Percentiles rank a stretch among this genome's conserved stretches.
Evolutionary conservation across 2,113 vertebrate species (phyloP).

Genomic region (Austrofundulus limnaeus): DNA sequence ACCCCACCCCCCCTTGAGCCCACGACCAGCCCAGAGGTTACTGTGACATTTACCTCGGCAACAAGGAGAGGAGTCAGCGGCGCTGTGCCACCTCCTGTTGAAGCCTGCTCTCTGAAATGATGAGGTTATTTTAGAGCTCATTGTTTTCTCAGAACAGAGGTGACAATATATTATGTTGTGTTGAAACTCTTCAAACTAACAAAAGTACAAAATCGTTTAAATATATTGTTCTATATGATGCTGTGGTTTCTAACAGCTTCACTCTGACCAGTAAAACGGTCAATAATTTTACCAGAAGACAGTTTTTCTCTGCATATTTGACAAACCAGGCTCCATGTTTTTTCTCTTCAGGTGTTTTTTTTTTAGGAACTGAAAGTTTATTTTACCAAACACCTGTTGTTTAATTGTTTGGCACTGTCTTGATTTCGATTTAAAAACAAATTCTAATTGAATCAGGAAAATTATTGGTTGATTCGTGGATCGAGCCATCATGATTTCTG

Average conservation of each 20-base stretch:
- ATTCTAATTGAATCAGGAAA: too few relatives aligned
- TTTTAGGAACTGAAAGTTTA: too few relatives aligned
- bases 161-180: too few relatives aligned
- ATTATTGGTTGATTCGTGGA: too few relatives aligned
- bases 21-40: constrained; percentile 32
- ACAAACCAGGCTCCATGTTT: background rate
- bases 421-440: too few relatives aligned
- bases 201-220: background rate
- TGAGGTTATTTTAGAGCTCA: background rate
- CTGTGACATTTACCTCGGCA: constrained; percentile 41
- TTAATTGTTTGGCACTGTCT: too few relatives aligned
- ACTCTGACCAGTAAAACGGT: background rate
- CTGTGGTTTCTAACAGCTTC: background rate
- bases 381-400: background rate
- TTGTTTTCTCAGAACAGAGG: background rate
- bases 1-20: too few relatives aligned
- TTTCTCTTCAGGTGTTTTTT: background rate
- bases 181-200: background rate
- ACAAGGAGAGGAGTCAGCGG: constrained; percentile 20
- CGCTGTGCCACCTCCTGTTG: constrained; percentile 9
- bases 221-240: background rate
- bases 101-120: background rate
- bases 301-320: background rate
- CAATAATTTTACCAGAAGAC: background rate
- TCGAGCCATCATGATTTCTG: too few relatives aligned